A percentile compares a stretch with the other conserved stretches of the same genome.
Conservation (phyloP, 2,113 vertebrate species). For the Zapus hudsonius region DNA sequence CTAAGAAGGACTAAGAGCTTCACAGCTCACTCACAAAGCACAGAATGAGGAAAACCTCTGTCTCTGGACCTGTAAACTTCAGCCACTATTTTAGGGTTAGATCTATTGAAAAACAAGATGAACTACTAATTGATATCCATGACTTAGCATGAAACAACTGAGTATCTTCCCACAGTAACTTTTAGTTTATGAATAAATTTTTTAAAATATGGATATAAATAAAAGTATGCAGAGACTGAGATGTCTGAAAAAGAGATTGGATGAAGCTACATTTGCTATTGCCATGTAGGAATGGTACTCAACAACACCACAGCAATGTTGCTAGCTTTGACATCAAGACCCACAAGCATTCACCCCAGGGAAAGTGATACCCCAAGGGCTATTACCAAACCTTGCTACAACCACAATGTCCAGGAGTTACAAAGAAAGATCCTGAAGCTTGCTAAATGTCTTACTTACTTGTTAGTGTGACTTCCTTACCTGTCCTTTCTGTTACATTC, state of each 20-base stretch:
- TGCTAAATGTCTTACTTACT: too few relatives aligned
- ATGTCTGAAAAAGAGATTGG: too few relatives aligned
- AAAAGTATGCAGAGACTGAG: too few relatives aligned
- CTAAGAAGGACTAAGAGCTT: constrained; percentile 83
- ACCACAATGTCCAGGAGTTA: constrained; percentile 79
- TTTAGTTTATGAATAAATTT: constrained; percentile 84
- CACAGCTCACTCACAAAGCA: constrained; percentile 56
- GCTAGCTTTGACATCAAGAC: too few relatives aligned
- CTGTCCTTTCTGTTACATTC: neutral
- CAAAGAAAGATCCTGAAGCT: constrained; percentile 77
- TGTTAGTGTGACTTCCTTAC: neutral
- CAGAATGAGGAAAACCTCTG: neutral
- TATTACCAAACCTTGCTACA: constrained; percentile 83
- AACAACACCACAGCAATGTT: too few relatives aligned
- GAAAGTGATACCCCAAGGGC: constrained; percentile 83
- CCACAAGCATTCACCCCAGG: constrained; percentile 81
- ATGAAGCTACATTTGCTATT: too few relatives aligned
- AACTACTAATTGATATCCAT: neutral
- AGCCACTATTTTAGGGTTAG: neutral
- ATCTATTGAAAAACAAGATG: neutral
- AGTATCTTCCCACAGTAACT: constrained; percentile 81
- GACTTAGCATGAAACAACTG: constrained; percentile 84
- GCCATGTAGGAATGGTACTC: too few relatives aligned
- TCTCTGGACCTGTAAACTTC: neutral
- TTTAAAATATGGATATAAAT: too few relatives aligned